Percentiles rank a stretch among this genome's conserved stretches.
Conservation (phyloP, 2,113 vertebrate species). For the Oceanites oceanicus region DNA sequence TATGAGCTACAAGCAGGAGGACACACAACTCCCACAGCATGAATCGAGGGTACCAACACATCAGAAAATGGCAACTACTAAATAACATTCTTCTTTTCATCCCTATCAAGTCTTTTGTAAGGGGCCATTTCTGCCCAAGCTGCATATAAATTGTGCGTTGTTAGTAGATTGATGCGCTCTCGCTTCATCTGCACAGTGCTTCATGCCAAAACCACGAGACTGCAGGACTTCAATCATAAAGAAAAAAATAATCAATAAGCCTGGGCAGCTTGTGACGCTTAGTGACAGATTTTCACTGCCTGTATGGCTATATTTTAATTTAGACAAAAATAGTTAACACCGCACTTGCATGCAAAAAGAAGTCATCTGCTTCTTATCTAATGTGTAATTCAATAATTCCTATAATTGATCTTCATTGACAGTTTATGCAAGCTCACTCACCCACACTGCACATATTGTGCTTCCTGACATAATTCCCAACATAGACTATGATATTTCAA, state of each 20-base stretch:
- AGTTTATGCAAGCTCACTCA: slow-evolving; percentile 61
- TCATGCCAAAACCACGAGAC: not conserved
- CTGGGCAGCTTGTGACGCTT: slow-evolving; percentile 6
- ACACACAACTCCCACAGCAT: not conserved
- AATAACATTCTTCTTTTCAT: not conserved
- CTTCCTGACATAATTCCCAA: slow-evolving; percentile 66
- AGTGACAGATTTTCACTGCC: slow-evolving; percentile 22
- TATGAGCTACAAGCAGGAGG: not conserved
- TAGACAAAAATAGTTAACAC: slow-evolving; percentile 30
- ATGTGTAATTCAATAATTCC: slow-evolving; percentile 61
- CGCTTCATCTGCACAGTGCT: not conserved
- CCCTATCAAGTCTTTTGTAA: not conserved
- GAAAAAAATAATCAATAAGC: slow-evolving; percentile 34
- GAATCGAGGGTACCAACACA: not conserved
- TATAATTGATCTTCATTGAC: slow-evolving; percentile 65
- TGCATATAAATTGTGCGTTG: not conserved
- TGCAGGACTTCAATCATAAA: not conserved
- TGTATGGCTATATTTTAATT: slow-evolving; percentile 18
- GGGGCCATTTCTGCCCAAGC: slow-evolving; percentile 5
- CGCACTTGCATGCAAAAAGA: not conserved
- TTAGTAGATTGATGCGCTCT: slow-evolving; percentile 16
- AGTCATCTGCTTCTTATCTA: slow-evolving; percentile 61
- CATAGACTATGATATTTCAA: slow-evolving; percentile 61
- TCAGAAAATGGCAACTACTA: not conserved
- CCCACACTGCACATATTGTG: slow-evolving; percentile 63